Base-by-base conservation (phyloP, 2,797 vertebrate species). In the Crocidura indochinensis region DNA sequence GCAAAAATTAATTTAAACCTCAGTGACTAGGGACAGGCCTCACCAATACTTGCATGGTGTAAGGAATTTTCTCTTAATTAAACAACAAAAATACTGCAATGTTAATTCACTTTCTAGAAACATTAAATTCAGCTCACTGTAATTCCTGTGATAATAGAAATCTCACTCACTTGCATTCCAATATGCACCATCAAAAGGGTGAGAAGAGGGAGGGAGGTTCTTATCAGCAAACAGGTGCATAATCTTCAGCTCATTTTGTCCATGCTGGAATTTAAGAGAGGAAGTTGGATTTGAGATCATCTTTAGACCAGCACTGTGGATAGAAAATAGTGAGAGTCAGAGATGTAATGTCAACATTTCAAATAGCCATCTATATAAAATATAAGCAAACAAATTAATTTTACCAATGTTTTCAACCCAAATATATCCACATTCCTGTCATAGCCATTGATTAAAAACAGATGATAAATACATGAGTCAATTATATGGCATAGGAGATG, bases 1-100 rank as follows among this genome's bases (percentile, higher is more conserved):
- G 12, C n/a, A 60, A 81, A 56, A 77, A 49, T 84, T 87, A n/a
- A 71, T 53, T 38, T 53, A 56, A 53, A 60, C 29, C 83, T 53
- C 53, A 27, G 10, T 0, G 0, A 10, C 74, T 74, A n/a, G 2
- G 51, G 24, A 79, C 44, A 12, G 24, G 79, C 26, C 74, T 90
- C 75, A 27, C n/a, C 27, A 6, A 80, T 29, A 65, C 12, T 31
- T n/a, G 24, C 46, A 47, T 64, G 22, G 10, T 69, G 20, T 62
- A 29, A 69, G 12, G 8, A 53, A 83, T 72, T 77, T 20, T 27
- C 9, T 90, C 19, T 67, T 67, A 51, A 46, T 65, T 51, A 68
- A 83, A 73, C 15, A 72, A 26, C 9, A 71, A n/a, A 90, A 84
- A 75, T 20, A 5, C 3, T 46, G 0, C 2, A 1, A 1, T 24